Evolutionary conservation across 2,113 vertebrate species (phyloP).

Genomic region (Pollachius pollachius): DNA sequence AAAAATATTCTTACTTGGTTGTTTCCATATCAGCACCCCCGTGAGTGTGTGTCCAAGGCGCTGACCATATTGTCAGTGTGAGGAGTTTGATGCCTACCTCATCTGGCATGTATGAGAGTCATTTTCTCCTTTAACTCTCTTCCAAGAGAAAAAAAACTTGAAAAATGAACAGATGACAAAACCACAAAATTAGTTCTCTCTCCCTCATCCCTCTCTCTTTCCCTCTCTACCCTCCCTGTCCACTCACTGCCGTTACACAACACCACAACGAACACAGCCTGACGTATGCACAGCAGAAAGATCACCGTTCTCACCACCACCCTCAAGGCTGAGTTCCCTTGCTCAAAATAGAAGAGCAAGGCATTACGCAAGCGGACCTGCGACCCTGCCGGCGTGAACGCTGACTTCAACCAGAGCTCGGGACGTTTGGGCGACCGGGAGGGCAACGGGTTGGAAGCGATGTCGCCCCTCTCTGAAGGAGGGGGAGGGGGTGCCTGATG

Average conservation of each 20-base stretch:
- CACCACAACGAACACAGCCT: neutral
- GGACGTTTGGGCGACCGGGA: conserved; percentile 32
- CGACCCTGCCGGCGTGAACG: conserved; percentile 34
- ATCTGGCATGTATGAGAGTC: conserved; percentile 54
- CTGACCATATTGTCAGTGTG: conserved; percentile 50
- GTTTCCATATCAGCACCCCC: too few relatives aligned
- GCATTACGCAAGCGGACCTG: conserved; percentile 25
- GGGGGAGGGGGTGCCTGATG: conserved; percentile 23
- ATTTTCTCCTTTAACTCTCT: conserved; percentile 31
- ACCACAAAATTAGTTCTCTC: too few relatives aligned
- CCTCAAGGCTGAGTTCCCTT: conserved; percentile 22
- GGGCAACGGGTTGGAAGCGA: conserved; percentile 45
- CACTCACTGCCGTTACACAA: neutral
- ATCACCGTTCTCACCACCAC: neutral
- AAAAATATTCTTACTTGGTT: too few relatives aligned
- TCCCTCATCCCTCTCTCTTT: too few relatives aligned
- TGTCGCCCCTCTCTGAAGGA: conserved; percentile 12
- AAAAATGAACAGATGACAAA: too few relatives aligned
- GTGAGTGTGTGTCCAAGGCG: conserved; percentile 10
- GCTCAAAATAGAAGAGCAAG: conserved; percentile 25
- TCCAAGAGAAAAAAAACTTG: too few relatives aligned
- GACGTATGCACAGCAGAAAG: neutral
- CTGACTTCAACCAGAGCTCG: conserved; percentile 30
- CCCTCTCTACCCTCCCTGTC: neutral
- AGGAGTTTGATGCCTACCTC: conserved; percentile 51